A percentile compares a stretch with the other conserved stretches of the same genome.
Evolutionary conservation across 2,888 invertebrate species (phyloP).

Genomic region (Hecatera dysodea): DNA sequence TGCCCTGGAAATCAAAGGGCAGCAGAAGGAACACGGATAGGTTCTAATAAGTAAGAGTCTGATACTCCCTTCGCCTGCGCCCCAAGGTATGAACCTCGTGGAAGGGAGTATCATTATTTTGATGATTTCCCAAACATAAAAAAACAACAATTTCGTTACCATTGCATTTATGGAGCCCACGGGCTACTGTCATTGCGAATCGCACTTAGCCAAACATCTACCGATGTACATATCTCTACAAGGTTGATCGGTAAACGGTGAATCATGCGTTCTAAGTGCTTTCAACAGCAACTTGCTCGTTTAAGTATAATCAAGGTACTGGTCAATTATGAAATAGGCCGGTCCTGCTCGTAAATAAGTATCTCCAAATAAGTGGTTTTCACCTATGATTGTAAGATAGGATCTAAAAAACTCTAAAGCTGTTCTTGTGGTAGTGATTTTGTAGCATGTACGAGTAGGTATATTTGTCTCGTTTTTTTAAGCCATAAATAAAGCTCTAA

Average conservation of each 20-base stretch:
- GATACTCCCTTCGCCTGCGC: too few relatives aligned
- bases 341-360: not conserved
- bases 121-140: too few relatives aligned
- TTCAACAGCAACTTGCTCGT: slow-evolving; percentile 1
- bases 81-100: too few relatives aligned
- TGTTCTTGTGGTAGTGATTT: not conserved
- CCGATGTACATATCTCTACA: not conserved
- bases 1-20: too few relatives aligned
- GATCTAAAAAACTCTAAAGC: not conserved
- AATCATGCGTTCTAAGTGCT: slow-evolving; percentile 28
- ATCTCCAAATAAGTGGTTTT: not conserved
- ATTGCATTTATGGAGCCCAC: not conserved
- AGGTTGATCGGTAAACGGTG: slow-evolving; percentile 27
- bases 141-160: too few relatives aligned
- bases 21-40: too few relatives aligned
- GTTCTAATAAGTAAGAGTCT: too few relatives aligned
- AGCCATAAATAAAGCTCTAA: not conserved
- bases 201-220: not conserved
- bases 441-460: not conserved
- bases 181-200: not conserved
- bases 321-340: slow-evolving; percentile 1
- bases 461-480: not conserved
- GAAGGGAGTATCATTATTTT: too few relatives aligned
- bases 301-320: not conserved
- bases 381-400: too few relatives aligned